Evolutionary conservation across 1,140 invertebrate species (phyloP).

Genomic region (Panonychus citri): DNA sequence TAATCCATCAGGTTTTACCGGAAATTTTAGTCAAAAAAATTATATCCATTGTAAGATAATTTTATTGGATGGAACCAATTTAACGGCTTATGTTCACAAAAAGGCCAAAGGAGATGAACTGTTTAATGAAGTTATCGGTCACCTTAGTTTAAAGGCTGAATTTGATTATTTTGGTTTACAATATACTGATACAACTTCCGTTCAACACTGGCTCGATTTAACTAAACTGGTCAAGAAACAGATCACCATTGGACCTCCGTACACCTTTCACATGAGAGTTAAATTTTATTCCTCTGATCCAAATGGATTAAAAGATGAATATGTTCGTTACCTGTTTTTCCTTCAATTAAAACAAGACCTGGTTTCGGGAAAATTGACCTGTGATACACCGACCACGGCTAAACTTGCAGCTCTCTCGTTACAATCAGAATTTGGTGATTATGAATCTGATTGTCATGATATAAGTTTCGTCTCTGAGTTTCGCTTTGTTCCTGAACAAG

Average conservation of each 20-base stretch:
- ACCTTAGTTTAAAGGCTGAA: conserved; percentile 38
- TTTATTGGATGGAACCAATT: conserved; percentile 64
- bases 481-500: conserved; percentile 76
- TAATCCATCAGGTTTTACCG: background rate
- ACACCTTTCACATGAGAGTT: conserved; percentile 76
- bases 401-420: conserved; percentile 78
- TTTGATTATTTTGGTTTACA: conserved; percentile 99
- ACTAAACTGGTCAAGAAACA: conserved; percentile 94
- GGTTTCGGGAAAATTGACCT: conserved; percentile 64
- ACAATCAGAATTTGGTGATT: conserved; percentile 95
- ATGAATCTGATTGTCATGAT: conserved; percentile 64
- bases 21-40: conserved; percentile 12
- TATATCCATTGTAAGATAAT: conserved; percentile 52
- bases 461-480: conserved; percentile 90
- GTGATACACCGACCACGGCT: conserved; percentile 59
- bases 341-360: conserved; percentile 79
- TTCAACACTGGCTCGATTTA: conserved; percentile 84
- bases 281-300: conserved; percentile 99
- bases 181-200: conserved; percentile 60
- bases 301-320: conserved; percentile 69
- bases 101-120: conserved; percentile 49
- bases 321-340: conserved; percentile 38
- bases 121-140: conserved; percentile 11
- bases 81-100: conserved; percentile 66
- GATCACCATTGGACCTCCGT: conserved; percentile 69